phyloP scores from a whole-genome alignment of 2,113 vertebrate species.

The Gymnarchus niloticus region DNA sequence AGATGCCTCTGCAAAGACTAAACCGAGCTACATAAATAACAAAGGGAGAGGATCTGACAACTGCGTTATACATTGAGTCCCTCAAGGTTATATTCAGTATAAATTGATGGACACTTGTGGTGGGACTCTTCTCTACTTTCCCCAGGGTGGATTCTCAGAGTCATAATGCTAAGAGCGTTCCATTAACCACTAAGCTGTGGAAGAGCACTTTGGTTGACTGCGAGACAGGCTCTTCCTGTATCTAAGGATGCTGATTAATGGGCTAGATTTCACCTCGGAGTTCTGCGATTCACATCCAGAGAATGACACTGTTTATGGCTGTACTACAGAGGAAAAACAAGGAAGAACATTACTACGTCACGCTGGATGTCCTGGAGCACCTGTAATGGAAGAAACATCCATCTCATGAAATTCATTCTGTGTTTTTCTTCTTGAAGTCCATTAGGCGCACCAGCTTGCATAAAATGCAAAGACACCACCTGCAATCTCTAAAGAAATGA shows the following conservation, averaged over 20 bases:
- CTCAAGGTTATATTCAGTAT: slow-evolving; percentile 13
- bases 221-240: slow-evolving; percentile 33
- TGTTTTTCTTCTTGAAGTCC: slow-evolving; percentile 34
- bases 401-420: slow-evolving; percentile 37
- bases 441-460: slow-evolving; percentile 36
- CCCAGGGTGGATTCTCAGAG: slow-evolving; percentile 14
- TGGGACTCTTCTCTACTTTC: not conserved
- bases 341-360: slow-evolving; percentile 34
- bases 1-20: not conserved
- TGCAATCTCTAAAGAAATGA: slow-evolving; percentile 15
- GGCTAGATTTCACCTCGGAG: slow-evolving; percentile 31
- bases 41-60: slow-evolving; percentile 17
- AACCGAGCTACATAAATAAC: slow-evolving; percentile 17
- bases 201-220: not conserved
- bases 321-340: slow-evolving; percentile 32
- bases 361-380: slow-evolving; percentile 32
- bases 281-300: slow-evolving; percentile 38
- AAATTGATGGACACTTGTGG: slow-evolving; percentile 1
- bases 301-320: slow-evolving; percentile 41
- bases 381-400: slow-evolving; percentile 35
- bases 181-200: slow-evolving; percentile 16
- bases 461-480: slow-evolving; percentile 25
- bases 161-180: slow-evolving; percentile 18
- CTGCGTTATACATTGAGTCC: slow-evolving; percentile 14
- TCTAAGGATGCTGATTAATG: slow-evolving; percentile 40